A percentile compares a stretch with the other conserved stretches of the same genome.
Evolutionary conservation across 2,888 invertebrate species (phyloP).

Genomic region (Sinhomidia bicolor): DNA sequence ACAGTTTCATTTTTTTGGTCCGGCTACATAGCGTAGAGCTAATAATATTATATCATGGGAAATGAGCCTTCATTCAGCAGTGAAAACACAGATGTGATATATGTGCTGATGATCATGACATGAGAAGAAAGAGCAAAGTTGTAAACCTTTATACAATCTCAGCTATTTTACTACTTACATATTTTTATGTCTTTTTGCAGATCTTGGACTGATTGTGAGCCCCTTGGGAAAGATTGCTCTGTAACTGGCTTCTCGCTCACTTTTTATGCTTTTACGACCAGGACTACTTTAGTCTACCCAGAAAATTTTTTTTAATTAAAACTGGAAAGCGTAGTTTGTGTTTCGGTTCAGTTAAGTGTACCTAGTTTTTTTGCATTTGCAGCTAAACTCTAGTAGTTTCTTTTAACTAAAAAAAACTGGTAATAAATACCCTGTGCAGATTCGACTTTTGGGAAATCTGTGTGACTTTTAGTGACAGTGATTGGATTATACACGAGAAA

Average conservation of each 20-base stretch:
- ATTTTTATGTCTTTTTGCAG: conserved; percentile 37
- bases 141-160: conserved; percentile 12
- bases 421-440: conserved; percentile 18
- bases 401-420: neutral
- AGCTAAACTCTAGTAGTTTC: too few relatives aligned
- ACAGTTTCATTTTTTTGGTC: neutral
- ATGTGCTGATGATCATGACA: conserved; percentile 13
- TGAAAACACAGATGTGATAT: neutral
- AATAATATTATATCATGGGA: neutral
- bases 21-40: neutral
- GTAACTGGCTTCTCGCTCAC: neutral
- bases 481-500: conserved; percentile 17
- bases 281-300: neutral
- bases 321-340: neutral
- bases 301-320: neutral
- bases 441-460: conserved; percentile 12
- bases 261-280: neutral
- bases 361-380: neutral
- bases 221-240: conserved; percentile 30
- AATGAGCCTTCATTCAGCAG: neutral
- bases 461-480: conserved; percentile 16
- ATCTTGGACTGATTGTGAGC: conserved; percentile 19
- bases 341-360: neutral
- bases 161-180: conserved; percentile 29
- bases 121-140: neutral